These are phyloP conservation scores for Holothuria glaberrima DNA, from an alignment of 35 echinoderm and acorn worm species.

Conservation along the genomic window DNA sequence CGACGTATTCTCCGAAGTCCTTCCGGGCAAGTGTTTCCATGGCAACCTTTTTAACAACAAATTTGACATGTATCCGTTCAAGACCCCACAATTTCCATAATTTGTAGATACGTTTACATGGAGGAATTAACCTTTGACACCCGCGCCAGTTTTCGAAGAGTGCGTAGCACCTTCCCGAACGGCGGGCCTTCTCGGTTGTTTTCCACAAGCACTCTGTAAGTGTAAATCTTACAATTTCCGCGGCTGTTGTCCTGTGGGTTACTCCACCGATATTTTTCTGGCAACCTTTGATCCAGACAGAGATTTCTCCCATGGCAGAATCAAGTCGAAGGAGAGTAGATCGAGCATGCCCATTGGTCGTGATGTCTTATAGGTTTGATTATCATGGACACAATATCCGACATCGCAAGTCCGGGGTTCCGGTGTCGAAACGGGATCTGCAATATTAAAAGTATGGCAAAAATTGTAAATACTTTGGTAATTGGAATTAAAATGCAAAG, in stretches of 20 bases:
- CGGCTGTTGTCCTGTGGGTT: slow-evolving; percentile 44
- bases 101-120: slow-evolving; percentile 43
- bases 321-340: slow-evolving; percentile 2
- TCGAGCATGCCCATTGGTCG: slow-evolving; percentile 33
- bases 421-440: too few species aligned
- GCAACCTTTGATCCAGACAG: slow-evolving; percentile 52
- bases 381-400: too few species aligned
- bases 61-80: slow-evolving; percentile 51
- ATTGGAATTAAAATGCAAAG: too few species aligned
- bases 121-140: slow-evolving; percentile 52
- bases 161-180: slow-evolving; percentile 45
- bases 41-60: slow-evolving; percentile 58
- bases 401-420: too few species aligned
- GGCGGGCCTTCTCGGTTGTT: slow-evolving; percentile 16
- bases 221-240: slow-evolving; percentile 29
- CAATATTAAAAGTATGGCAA: too few species aligned
- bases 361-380: neutral
- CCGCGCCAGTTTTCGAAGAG: slow-evolving; percentile 64
- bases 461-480: too few species aligned
- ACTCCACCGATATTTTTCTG: slow-evolving; percentile 47
- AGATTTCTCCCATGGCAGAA: slow-evolving; percentile 60
- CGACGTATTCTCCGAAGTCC: slow-evolving; percentile 50
- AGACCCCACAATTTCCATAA: slow-evolving; percentile 62
- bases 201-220: slow-evolving; percentile 31
- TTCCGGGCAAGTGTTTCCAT: slow-evolving; percentile 50